Percentiles rank a stretch among this genome's conserved stretches.
These are phyloP conservation scores for Anoplopoma fimbria DNA, from an alignment of 2,113 vertebrate genomes.

Conservation along the genomic window DNA sequence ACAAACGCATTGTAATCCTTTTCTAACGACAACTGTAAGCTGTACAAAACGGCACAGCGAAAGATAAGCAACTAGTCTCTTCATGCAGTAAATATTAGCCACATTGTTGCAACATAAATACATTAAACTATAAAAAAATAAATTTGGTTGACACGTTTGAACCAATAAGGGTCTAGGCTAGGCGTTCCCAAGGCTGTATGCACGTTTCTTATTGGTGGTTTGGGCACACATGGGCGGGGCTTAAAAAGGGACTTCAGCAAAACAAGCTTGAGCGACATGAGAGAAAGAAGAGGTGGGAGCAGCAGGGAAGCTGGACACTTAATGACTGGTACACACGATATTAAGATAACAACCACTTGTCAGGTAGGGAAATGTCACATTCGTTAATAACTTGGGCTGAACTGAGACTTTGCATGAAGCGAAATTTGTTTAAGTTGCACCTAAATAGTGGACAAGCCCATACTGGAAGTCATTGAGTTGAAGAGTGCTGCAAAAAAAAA, in stretches of 20 bases:
- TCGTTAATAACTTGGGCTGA: not conserved
- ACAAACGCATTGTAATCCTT: not conserved
- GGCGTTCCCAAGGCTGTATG: accelerated
- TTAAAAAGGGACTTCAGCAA: constrained; percentile 47
- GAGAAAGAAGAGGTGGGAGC: not conserved
- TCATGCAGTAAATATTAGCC: not conserved
- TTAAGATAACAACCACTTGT: not conserved
- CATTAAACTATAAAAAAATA: not conserved
- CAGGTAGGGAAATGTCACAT: constrained; percentile 56
- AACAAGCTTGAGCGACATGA: constrained; percentile 65
- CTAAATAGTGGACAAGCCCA: not conserved
- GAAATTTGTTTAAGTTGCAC: not conserved
- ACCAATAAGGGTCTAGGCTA: constrained; percentile 37
- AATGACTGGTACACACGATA: constrained; percentile 35
- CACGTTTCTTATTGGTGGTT: constrained; percentile 49
- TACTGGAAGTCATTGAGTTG: not conserved
- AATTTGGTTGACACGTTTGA: not conserved
- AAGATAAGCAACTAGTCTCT: not conserved
- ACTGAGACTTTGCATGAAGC: not conserved
- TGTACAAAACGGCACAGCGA: not conserved
- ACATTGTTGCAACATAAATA: not conserved
- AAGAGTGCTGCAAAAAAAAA: not conserved
- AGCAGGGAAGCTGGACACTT: not conserved
- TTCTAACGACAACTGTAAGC: not conserved
- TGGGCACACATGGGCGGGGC: constrained; percentile 40